Percentiles rank a stretch among this genome's conserved stretches.
Conservation (phyloP, 2,797 vertebrate species). For the Gadopsis marmoratus region DNA sequence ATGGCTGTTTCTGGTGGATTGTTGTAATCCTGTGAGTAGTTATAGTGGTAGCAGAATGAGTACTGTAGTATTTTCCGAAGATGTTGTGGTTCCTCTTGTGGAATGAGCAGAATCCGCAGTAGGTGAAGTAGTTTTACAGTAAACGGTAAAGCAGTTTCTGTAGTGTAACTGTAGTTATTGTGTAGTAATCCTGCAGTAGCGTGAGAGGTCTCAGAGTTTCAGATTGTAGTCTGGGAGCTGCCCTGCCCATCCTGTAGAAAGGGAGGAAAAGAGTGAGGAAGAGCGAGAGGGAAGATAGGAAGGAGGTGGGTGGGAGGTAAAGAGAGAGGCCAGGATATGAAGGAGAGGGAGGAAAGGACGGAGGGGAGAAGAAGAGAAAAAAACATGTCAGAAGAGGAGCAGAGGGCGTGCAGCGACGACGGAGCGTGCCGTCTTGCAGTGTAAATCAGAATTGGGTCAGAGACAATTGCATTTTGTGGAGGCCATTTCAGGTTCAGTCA, state of each 20-base stretch:
- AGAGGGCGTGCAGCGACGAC: constrained; percentile 8
- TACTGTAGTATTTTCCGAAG: constrained; percentile 27
- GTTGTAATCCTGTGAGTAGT: constrained; percentile 40
- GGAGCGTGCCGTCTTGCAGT: constrained; percentile 22
- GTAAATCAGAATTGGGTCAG: constrained; percentile 60
- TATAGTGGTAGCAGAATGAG: neutral
- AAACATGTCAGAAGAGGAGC: constrained; percentile 44
- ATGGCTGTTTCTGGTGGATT: neutral
- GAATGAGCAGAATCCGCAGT: neutral
- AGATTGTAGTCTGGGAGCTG: constrained; percentile 71
- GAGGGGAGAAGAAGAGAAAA: neutral
- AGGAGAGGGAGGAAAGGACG: constrained; percentile 22
- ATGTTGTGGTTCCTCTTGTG: constrained; percentile 12
- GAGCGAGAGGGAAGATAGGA: constrained; percentile 57
- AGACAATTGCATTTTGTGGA: constrained; percentile 21
- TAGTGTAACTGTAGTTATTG: neutral
- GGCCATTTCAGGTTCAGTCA: constrained; percentile 56
- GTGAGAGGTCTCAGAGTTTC: constrained; percentile 64
- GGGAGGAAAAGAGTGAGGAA: constrained; percentile 64
- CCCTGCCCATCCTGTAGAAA: constrained; percentile 81
- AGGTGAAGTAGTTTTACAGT: neutral
- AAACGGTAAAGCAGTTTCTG: neutral
- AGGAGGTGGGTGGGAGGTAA: constrained; percentile 56
- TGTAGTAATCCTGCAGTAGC: constrained; percentile 43
- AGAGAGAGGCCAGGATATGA: constrained; percentile 60